phyloP scores from a whole-genome alignment of 1,140 invertebrate genomes.

The Rhagoletis zephyria region DNA sequence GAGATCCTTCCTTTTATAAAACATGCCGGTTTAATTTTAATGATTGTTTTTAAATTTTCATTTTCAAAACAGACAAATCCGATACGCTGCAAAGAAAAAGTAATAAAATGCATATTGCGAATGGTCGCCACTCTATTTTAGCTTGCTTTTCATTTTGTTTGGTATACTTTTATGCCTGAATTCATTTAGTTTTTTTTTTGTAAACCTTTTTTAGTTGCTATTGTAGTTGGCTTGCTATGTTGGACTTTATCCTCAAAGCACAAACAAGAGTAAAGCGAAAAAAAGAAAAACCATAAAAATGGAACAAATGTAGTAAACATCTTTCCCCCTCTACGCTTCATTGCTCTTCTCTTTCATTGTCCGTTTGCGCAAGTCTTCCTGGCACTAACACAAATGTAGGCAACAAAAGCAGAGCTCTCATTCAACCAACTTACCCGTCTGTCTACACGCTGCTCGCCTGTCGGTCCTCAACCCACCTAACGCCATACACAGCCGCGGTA shows the following conservation, averaged over 20 bases:
- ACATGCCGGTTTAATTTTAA: no score
- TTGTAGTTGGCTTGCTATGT: neutral
- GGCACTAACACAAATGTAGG: neutral
- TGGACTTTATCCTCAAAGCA: conserved; percentile 40
- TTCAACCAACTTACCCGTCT: neutral
- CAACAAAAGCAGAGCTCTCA: neutral
- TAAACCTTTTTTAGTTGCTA: neutral
- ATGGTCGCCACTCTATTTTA: neutral
- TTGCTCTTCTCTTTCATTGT: neutral
- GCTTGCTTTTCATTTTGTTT: neutral
- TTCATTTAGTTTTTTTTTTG: neutral
- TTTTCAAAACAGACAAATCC: no score
- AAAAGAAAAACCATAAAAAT: neutral
- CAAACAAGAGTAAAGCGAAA: neutral
- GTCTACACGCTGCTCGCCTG: no score
- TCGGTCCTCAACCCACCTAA: no score
- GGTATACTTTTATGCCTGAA: neutral
- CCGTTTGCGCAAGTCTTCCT: neutral
- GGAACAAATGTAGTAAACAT: neutral
- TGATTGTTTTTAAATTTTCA: no score
- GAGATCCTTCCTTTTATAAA: no score
- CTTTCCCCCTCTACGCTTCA: neutral
- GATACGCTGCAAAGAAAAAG: no score
- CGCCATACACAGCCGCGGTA: no score
- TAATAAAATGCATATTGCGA: no score